Evolutionary conservation across 2,888 invertebrate species (phyloP).

Genomic region (Drosophila diplacantha): DNA sequence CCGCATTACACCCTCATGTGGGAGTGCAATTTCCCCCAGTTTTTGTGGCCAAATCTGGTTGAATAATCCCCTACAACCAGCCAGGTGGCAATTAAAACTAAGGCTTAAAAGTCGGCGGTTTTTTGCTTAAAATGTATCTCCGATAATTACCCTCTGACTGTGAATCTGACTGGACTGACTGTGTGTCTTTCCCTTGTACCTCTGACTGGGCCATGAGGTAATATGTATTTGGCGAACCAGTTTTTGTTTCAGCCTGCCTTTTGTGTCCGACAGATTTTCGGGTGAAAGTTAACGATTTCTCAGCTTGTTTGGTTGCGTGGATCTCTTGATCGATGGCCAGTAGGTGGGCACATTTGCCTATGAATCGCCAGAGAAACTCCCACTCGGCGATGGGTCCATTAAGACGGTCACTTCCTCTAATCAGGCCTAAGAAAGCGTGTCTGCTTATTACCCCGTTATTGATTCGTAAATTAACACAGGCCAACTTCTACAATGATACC

Average conservation of each 20-base stretch:
- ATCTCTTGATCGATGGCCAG: constrained; percentile 48
- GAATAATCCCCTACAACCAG: constrained; percentile 7
- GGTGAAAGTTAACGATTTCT: constrained; percentile 56
- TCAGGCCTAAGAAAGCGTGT: constrained; percentile 6
- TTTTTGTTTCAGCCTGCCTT: constrained; percentile 41
- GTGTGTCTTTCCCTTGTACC: constrained; percentile 1
- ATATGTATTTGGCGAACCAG: constrained; percentile 66
- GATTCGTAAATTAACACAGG: constrained; percentile 1
- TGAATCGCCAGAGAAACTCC: constrained; percentile 44
- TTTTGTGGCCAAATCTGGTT: constrained; percentile 8
- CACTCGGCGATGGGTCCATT: constrained; percentile 14
- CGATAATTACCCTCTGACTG: constrained; percentile 23
- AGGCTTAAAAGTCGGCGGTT: not conserved
- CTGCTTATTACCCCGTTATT: not conserved
- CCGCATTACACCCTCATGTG: constrained; percentile 49
- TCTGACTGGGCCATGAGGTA: constrained; percentile 52
- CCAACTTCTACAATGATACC: not conserved
- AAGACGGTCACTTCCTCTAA: constrained; percentile 9
- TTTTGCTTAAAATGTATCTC: not conserved
- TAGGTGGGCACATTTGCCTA: constrained; percentile 51
- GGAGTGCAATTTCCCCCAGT: constrained; percentile 27
- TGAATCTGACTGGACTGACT: not conserved
- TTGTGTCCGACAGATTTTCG: constrained; percentile 28
- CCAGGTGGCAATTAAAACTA: constrained; percentile 33
- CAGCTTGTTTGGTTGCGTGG: constrained; percentile 31